A percentile compares a stretch with the other conserved stretches of the same genome.
These are phyloP conservation scores for Palaemon carinicauda DNA, from an alignment of 1,140 invertebrate genomes.

Conservation along the genomic window DNA sequence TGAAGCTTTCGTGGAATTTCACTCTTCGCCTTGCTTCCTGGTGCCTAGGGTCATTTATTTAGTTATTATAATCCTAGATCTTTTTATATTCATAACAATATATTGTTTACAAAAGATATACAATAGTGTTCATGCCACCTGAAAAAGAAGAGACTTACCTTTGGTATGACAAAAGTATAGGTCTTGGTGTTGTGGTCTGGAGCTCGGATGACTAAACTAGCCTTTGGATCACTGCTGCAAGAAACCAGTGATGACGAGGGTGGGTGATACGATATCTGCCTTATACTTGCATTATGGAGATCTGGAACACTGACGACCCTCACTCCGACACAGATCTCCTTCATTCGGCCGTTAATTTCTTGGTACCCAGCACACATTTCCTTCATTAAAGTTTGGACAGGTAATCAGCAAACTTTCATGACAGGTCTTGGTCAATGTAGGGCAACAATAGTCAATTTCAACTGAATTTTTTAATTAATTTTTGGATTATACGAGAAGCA, in stretches of 20 bases:
- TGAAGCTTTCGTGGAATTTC: no score
- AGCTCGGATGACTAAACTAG: constrained; percentile 24
- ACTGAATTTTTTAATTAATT: no score
- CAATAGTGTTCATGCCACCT: no score
- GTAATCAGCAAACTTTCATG: no score
- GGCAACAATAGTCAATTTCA: no score
- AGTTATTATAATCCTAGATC: no score
- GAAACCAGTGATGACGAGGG: constrained; percentile 24
- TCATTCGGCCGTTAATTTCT: neutral
- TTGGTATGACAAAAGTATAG: constrained; percentile 34
- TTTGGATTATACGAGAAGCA: no score
- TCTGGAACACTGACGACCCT: neutral
- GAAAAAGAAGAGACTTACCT: neutral
- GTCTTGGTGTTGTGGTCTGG: constrained; percentile 44
- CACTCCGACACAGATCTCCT: constrained; percentile 6
- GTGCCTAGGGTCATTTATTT: no score
- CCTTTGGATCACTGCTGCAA: constrained; percentile 32
- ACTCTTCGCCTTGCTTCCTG: no score
- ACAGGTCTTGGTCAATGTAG: neutral
- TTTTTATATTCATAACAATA: no score
- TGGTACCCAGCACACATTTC: constrained; percentile 13
- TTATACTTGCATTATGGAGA: constrained; percentile 9
- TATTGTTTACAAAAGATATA: no score
- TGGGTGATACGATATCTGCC: constrained; percentile 22
- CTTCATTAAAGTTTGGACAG: neutral